phyloP scores from a whole-genome alignment of 1,140 invertebrate species.

The Hetaerina americana region DNA sequence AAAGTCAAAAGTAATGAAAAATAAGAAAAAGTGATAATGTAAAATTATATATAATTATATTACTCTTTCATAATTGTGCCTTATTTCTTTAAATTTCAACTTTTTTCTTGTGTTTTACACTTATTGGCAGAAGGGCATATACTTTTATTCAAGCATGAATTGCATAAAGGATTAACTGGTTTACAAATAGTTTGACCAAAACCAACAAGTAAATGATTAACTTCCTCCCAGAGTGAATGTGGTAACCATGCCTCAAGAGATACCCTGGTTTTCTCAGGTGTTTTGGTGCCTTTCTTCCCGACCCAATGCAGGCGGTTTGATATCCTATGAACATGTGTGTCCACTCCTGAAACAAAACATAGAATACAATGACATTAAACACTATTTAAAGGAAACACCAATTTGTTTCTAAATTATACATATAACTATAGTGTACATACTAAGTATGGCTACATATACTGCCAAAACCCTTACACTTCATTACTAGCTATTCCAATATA shows the following conservation, averaged over 20 bases:
- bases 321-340: slow-evolving; percentile 95
- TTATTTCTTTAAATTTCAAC: neutral
- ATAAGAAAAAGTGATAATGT: slow-evolving; percentile 4
- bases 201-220: slow-evolving; percentile 86
- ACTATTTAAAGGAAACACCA: no score
- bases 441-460: no score
- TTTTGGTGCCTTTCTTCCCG: slow-evolving; percentile 49
- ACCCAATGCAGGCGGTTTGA: slow-evolving; percentile 81
- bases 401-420: no score
- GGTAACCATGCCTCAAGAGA: slow-evolving; percentile 84
- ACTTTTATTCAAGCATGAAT: slow-evolving; percentile 62
- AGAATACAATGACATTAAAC: slow-evolving; percentile 3
- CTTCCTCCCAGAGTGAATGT: slow-evolving; percentile 69
- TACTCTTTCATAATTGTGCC: neutral
- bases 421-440: no score
- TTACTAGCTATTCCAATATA: no score
- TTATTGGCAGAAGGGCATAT: slow-evolving; percentile 60
- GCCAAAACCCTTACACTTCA: no score
- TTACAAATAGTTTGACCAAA: slow-evolving; percentile 90
- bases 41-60: neutral
- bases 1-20: slow-evolving; percentile 2
- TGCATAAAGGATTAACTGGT: slow-evolving; percentile 69
- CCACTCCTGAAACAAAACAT: slow-evolving; percentile 52
- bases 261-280: slow-evolving; percentile 75
- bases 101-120: neutral